A percentile compares a stretch with the other conserved stretches of the same genome.
These are phyloP conservation scores for Chionomys nivalis DNA, from an alignment of 2,113 vertebrate genomes.

Conservation along the genomic window DNA sequence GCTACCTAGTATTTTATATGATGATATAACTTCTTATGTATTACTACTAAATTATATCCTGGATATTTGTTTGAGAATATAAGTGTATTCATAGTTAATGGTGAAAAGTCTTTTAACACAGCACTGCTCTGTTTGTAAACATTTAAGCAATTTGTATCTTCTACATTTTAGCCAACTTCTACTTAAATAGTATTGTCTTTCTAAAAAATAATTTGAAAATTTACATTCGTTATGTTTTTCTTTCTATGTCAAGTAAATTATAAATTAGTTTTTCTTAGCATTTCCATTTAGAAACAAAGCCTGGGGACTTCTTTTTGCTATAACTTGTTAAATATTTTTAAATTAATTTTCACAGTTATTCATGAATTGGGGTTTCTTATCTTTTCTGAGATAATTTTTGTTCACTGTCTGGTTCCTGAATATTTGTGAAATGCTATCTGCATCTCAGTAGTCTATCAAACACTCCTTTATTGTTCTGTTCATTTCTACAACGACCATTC, in stretches of 20 bases:
- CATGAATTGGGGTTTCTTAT: not conserved
- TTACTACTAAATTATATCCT: not conserved
- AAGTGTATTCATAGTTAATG: not conserved
- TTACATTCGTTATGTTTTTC: not conserved
- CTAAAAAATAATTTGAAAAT: not conserved
- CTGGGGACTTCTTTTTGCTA: not conserved
- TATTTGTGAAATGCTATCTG: not conserved
- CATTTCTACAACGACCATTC: not conserved
- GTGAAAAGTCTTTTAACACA: not conserved
- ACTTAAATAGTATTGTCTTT: not conserved
- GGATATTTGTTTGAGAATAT: not conserved
- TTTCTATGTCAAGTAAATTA: not conserved
- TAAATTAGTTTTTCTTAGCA: constrained; percentile 5
- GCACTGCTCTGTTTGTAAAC: not conserved
- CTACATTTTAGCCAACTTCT: not conserved
- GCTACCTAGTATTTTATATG: not conserved
- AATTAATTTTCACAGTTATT: constrained; percentile 28
- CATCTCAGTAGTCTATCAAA: not conserved
- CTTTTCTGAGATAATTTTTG: not conserved
- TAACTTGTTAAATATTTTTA: not conserved
- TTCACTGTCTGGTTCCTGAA: not conserved
- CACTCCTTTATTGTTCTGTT: not conserved
- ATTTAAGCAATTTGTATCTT: constrained; percentile 6
- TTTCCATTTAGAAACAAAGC: constrained; percentile 15
- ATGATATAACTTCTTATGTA: not conserved